Base-by-base conservation (phyloP, 2,888 invertebrate species). In the Tetragnatha montana region DNA sequence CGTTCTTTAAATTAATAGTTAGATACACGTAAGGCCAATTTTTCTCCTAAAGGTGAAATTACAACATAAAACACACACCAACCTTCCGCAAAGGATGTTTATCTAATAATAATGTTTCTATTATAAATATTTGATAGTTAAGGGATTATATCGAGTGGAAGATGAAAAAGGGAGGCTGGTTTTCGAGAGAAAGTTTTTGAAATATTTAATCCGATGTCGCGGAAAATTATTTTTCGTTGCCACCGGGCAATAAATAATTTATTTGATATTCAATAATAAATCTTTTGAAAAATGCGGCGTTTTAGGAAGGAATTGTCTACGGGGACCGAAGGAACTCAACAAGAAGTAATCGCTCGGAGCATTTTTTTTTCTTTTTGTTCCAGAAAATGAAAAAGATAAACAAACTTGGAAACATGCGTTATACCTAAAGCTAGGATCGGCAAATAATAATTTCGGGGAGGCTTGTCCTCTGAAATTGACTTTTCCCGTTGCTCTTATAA, bases 21-120 rank as follows among this genome's bases (percentile, higher is more conserved):
- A 60, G 60, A 60, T 17, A 17, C 60, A 4, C 6, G 60, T 17
- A 60, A 60, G 14, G 60, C 60, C 8, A 60, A 8, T 17, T 60
- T 17, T 12, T 10, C 12, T 17, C n/a, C n/a, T n/a, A n/a, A n/a
- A 60, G 60, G 60, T 60, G 17, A 60, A 60, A 60, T 60, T 60
- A 60, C 60, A 8, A 17, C 60, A 60, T 6, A 60, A 17, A 10
- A 60, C 17, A 35, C 35, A 35, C 35, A n/a, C n/a, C 60, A 17
- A 60, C 60, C 17, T 60, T 17, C 10, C 12, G 8, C 60, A 60
- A 60, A 60, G 60, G 12, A 60, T 60, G 60, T 60, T 60, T 60
- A 60, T 60, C 60, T 60, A 60, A 60, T 60, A n/a, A n/a, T n/a
- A 60, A 60, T 60, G 60, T 60, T 60, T 60, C 60, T 60, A 60